Evolutionary conservation across 2,888 invertebrate genomes (phyloP).

Genomic region (Oxyscelio sp.): DNA sequence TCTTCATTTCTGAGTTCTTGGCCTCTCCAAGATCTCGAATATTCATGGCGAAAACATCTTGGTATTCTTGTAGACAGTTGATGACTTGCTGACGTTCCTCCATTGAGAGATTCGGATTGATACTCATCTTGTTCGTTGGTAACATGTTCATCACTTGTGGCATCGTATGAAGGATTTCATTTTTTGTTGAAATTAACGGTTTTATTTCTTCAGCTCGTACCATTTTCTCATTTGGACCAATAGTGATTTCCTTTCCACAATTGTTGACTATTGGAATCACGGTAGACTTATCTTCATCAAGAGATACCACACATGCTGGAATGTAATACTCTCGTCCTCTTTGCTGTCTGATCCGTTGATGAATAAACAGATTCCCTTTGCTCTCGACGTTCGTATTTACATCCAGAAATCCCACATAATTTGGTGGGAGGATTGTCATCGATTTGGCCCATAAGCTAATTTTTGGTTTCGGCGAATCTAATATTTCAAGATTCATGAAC

Average conservation of each 20-base stretch:
- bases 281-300: neutral
- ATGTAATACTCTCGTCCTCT: constrained; percentile 3
- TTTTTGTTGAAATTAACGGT: neutral
- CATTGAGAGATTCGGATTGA: neutral
- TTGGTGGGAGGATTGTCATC: neutral
- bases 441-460: neutral
- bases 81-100: neutral
- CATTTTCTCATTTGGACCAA: neutral
- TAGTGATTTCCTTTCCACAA: neutral
- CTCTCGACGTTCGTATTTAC: neutral
- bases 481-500: neutral
- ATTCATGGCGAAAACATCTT: neutral
- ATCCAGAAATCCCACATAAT: constrained; percentile 17
- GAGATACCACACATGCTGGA: neutral
- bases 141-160: no score
- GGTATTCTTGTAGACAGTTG: neutral
- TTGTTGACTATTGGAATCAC: neutral
- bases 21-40: neutral
- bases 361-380: neutral
- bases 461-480: neutral
- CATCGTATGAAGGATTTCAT: no score
- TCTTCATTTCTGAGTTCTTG: neutral
- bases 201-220: neutral
- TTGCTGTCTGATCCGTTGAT: neutral
- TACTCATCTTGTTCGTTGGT: neutral